A percentile compares a stretch with the other conserved stretches of the same genome.
Evolutionary conservation across 2,113 vertebrate species (phyloP).

Genomic region (Camelus bactrianus): DNA sequence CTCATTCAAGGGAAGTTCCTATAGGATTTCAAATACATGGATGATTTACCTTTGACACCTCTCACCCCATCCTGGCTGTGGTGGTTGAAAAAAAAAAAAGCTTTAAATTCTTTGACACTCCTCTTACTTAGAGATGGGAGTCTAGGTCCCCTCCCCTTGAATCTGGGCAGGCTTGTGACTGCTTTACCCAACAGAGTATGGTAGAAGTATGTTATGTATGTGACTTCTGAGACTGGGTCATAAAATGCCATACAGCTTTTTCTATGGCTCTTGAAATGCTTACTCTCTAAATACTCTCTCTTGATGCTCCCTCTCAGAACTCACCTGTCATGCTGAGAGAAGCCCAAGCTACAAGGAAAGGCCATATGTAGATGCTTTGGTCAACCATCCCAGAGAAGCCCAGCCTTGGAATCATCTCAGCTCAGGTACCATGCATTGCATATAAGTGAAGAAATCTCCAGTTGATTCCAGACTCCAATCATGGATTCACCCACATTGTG

Average conservation of each 20-base stretch:
- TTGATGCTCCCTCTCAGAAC: background rate
- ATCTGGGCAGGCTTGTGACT: background rate
- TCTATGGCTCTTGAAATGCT: background rate
- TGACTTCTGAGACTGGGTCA: conserved; percentile 1
- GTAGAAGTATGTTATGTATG: background rate
- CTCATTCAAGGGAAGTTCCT: conserved; percentile 78
- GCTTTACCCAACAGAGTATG: background rate
- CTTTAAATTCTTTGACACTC: conserved; percentile 1
- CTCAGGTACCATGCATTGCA: background rate
- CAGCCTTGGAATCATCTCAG: conserved; percentile 11
- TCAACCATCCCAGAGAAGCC: background rate
- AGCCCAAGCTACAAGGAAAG: background rate
- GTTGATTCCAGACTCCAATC: background rate
- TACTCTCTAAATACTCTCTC: background rate
- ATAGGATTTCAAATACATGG: conserved; percentile 76
- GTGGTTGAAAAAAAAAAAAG: background rate
- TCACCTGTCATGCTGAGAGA: background rate
- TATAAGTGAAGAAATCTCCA: background rate
- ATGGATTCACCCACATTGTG: background rate
- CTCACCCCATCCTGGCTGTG: conserved; percentile 36
- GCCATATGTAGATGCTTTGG: background rate
- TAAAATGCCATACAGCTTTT: background rate
- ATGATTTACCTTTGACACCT: conserved; percentile 68
- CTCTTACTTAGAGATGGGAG: conserved; percentile 28
- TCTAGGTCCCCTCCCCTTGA: conserved; percentile 19